phyloP scores from a whole-genome alignment of 2,797 vertebrate genomes.

The Bradypodion ventrale region DNA sequence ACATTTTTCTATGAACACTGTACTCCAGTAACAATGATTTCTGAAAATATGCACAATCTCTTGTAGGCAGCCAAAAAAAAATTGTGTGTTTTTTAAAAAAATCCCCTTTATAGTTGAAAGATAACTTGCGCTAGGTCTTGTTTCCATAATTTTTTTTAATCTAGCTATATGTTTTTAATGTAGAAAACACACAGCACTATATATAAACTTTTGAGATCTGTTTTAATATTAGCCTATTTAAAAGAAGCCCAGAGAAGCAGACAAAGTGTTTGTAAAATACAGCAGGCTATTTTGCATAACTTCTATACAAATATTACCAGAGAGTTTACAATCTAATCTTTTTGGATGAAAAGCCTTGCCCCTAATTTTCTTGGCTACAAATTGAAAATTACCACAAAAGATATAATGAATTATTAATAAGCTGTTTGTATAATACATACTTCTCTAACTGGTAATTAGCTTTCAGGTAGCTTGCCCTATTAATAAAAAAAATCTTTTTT shows the following conservation, averaged over 20 bases:
- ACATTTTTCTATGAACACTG: too few species aligned
- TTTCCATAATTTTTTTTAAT: too few species aligned
- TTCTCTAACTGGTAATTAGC: background rate
- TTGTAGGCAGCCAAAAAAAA: too few species aligned
- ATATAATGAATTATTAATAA: background rate
- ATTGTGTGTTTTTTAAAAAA: too few species aligned
- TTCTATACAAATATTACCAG: background rate
- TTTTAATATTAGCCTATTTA: background rate
- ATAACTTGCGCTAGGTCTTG: too few species aligned
- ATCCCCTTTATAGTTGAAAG: too few species aligned
- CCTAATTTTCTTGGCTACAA: background rate
- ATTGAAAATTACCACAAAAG: background rate
- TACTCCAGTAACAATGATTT: too few species aligned
- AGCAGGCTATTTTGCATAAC: background rate
- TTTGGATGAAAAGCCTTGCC: background rate
- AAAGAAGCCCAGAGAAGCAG: background rate
- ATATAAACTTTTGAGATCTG: background rate
- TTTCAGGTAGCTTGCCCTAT: constrained; percentile 20
- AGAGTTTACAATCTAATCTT: background rate
- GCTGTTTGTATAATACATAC: background rate
- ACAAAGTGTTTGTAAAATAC: background rate
- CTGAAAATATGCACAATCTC: too few species aligned
- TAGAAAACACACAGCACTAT: too few species aligned
- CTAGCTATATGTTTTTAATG: background rate
- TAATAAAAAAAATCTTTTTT: constrained; percentile 11